Evolutionary conservation across 2,797 vertebrate species (phyloP).

Genomic region (Eospalax fontanierii): DNA sequence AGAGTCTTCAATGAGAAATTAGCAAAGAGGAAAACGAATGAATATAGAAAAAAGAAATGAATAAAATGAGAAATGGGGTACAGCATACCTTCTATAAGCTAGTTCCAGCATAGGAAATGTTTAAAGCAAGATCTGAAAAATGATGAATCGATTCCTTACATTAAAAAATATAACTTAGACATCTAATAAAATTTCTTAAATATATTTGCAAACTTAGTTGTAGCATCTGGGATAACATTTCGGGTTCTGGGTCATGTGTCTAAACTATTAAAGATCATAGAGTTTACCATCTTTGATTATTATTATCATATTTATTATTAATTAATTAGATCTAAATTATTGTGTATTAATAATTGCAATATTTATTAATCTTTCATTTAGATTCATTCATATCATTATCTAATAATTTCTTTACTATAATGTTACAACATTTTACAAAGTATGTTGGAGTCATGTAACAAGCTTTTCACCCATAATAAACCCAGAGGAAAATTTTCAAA

Average conservation of each 20-base stretch:
- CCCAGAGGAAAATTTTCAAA: constrained; percentile 19
- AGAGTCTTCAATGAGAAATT: constrained; percentile 15
- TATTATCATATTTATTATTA: too few species aligned
- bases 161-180: neutral
- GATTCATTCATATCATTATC: too few species aligned
- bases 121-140: neutral
- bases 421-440: constrained; percentile 16
- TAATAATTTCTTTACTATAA: constrained; percentile 28
- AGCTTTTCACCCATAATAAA: neutral
- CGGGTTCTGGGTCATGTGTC: neutral
- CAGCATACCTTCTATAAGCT: neutral
- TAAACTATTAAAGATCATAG: neutral
- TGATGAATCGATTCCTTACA: neutral
- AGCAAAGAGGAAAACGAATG: neutral
- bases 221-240: neutral
- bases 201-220: neutral
- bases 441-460: neutral
- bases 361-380: too few species aligned
- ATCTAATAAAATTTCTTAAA: neutral
- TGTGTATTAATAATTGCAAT: too few species aligned
- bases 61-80: neutral
- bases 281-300: neutral
- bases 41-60: neutral
- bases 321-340: too few species aligned
- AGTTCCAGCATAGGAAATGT: neutral